These are phyloP conservation scores for Erpobdella octoculata DNA, from an alignment of 2,888 invertebrate genomes.

Conservation along the genomic window DNA sequence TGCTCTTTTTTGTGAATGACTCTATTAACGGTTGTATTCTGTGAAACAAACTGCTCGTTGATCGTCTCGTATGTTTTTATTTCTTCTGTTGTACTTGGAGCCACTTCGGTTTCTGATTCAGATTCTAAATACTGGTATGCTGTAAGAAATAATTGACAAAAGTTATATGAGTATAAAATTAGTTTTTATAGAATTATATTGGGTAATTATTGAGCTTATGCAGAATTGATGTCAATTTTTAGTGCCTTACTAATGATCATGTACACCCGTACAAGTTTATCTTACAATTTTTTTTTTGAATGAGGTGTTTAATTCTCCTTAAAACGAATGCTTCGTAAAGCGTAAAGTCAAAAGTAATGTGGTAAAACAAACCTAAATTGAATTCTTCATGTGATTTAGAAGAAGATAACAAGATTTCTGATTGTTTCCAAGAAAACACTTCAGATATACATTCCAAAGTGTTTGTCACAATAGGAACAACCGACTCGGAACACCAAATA, in stretches of 20 bases:
- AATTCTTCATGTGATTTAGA: background rate
- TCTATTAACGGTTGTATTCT: background rate
- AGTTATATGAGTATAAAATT: background rate
- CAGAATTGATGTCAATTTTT: no score
- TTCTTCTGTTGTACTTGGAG: background rate
- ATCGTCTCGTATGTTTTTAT: background rate
- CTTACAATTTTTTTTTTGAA: no score
- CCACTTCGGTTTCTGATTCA: slow-evolving; percentile 20
- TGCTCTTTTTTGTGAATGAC: slow-evolving; percentile 1
- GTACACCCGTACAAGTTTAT: no score
- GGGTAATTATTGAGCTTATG: no score
- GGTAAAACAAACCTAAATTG: background rate
- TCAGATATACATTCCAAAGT: background rate
- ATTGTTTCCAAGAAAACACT: background rate
- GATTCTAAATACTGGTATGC: slow-evolving; percentile 24
- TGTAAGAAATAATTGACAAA: background rate
- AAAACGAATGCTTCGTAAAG: no score
- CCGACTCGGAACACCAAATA: background rate
- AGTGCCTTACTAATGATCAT: no score
- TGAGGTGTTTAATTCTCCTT: no score
- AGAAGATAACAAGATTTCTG: background rate
- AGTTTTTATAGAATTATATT: no score
- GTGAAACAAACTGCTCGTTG: background rate
- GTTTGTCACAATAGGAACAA: background rate
- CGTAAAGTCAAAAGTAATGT: no score